These are phyloP conservation scores for Hippocampus guttulatus DNA, from an alignment of 2,113 vertebrate species.

Conservation along the genomic window DNA sequence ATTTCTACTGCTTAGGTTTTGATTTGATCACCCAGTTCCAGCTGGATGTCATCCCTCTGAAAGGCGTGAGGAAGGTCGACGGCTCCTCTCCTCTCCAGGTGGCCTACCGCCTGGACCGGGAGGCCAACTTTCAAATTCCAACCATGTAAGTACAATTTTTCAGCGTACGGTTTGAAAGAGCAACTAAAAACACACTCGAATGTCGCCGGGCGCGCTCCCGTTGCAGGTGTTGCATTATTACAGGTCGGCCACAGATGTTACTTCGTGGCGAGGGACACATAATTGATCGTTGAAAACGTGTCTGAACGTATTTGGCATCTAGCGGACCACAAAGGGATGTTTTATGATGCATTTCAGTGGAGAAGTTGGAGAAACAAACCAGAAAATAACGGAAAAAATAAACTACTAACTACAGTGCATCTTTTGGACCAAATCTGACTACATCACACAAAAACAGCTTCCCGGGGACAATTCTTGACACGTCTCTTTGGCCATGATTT, in stretches of 20 bases:
- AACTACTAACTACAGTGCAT: background rate
- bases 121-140: slow-evolving; percentile 80
- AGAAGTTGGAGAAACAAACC: background rate
- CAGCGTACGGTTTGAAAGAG: slow-evolving; percentile 8
- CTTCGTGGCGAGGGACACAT: slow-evolving; percentile 34
- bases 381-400: too few species aligned
- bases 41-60: slow-evolving; percentile 73
- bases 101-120: slow-evolving; percentile 76
- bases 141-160: slow-evolving; percentile 68
- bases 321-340: slow-evolving; percentile 10
- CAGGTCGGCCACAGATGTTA: slow-evolving; percentile 63
- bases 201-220: slow-evolving; percentile 1
- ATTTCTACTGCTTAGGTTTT: slow-evolving; percentile 59
- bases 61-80: slow-evolving; percentile 76
- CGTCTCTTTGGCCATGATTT: slow-evolving; percentile 14
- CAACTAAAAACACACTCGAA: slow-evolving; percentile 18
- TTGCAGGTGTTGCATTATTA: slow-evolving; percentile 73
- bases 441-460: background rate
- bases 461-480: slow-evolving; percentile 15
- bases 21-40: slow-evolving; percentile 80
- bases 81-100: slow-evolving; percentile 77
- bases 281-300: slow-evolving; percentile 59
- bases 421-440: background rate
- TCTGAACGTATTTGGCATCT: slow-evolving; percentile 50
- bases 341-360: background rate